Evolutionary conservation across 2,888 invertebrate species (phyloP).

Genomic region (Ctenicera cuprea): DNA sequence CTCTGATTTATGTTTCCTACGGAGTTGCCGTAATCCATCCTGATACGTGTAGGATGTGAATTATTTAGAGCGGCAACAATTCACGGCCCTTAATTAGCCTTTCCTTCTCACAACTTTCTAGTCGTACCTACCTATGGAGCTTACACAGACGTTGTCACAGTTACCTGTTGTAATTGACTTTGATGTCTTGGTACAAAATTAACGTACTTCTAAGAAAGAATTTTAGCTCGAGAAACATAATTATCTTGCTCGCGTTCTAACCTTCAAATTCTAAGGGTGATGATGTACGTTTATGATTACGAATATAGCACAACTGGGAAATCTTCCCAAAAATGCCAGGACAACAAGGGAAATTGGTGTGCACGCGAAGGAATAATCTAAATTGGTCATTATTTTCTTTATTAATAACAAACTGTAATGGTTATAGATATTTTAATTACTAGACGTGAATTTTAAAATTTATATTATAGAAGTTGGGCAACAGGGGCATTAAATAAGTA

Average conservation of each 20-base stretch:
- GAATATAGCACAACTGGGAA: background rate
- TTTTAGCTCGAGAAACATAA: background rate
- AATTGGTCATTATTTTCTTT: slow-evolving; percentile 6
- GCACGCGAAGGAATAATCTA: background rate
- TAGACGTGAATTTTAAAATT: no score
- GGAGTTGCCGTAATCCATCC: slow-evolving; percentile 26
- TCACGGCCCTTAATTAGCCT: slow-evolving; percentile 1
- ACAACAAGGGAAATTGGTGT: background rate
- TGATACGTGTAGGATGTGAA: slow-evolving; percentile 28
- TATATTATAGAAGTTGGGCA: no score
- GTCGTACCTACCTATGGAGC: background rate
- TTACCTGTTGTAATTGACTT: background rate
- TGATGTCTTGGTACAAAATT: background rate
- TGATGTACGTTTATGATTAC: background rate
- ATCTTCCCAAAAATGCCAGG: background rate
- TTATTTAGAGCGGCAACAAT: slow-evolving; percentile 21
- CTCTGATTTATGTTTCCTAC: slow-evolving; percentile 46
- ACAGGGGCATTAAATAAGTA: no score
- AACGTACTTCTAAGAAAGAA: background rate
- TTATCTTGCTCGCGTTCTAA: no score
- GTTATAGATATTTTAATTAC: no score
- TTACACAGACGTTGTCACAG: background rate
- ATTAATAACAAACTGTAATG: no score
- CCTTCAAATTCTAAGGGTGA: background rate
- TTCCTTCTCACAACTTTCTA: slow-evolving; percentile 3